Percentiles rank a stretch among this genome's conserved stretches.
These are phyloP conservation scores for Cynoglossus semilaevis DNA, from an alignment of 2,113 vertebrate species.

Conservation along the genomic window DNA sequence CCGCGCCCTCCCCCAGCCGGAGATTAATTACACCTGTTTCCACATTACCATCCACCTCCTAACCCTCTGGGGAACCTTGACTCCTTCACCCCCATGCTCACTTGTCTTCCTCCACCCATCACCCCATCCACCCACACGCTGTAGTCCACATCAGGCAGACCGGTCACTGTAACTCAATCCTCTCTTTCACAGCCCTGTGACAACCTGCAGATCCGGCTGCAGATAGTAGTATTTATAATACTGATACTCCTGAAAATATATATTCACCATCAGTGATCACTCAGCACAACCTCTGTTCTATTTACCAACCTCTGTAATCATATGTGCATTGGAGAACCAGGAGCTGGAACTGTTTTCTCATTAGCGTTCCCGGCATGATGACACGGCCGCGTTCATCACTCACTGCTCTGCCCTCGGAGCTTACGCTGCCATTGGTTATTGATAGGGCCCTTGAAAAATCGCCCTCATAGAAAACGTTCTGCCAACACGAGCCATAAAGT, in stretches of 20 bases:
- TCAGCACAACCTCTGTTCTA: conserved; percentile 23
- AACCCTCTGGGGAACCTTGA: conserved; percentile 62
- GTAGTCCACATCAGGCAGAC: conserved; percentile 25
- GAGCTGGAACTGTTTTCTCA: conserved; percentile 27
- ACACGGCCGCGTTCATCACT: conserved; percentile 54
- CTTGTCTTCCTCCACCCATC: conserved; percentile 32
- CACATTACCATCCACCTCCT: conserved; percentile 56
- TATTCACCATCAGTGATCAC: conserved; percentile 25
- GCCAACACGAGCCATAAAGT: conserved; percentile 62
- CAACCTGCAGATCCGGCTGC: conserved; percentile 21
- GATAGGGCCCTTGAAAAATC: conserved; percentile 65
- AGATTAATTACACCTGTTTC: conserved; percentile 71
- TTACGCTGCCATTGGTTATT: conserved; percentile 60
- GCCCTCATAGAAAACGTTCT: conserved; percentile 53
- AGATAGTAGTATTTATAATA: conserved; percentile 42
- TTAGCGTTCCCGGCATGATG: conserved; percentile 48
- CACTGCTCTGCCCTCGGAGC: conserved; percentile 49
- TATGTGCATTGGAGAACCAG: conserved; percentile 33
- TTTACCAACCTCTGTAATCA: conserved; percentile 37
- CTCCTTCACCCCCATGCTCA: conserved; percentile 48
- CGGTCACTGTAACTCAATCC: conserved; percentile 47
- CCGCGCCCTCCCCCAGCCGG: conserved; percentile 54
- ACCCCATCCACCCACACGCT: conserved; percentile 25
- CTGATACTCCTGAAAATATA: conserved; percentile 19
- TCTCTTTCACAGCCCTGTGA: conserved; percentile 43